Conservation (phyloP, 2,113 vertebrate species). For the zebrafish (Danio rerio) region GRCz12tu NC_133182.1:44801501-44802000, state of each 20-base stretch:
- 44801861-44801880: neutral
- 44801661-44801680: neutral
- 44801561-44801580: too few species aligned
- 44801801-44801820: neutral
- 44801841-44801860: slow-evolving; percentile 23
- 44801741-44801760: neutral
- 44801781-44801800: slow-evolving; percentile 21
- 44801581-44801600: neutral
- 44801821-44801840: slow-evolving; percentile 12
- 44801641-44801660: neutral
- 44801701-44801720: neutral
- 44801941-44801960: neutral
- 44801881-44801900: neutral
- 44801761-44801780: slow-evolving; percentile 14
- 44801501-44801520: too few species aligned
- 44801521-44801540: too few species aligned
- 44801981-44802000: neutral
- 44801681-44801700: neutral
- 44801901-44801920: neutral
- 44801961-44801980: neutral
- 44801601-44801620: neutral
- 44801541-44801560: too few species aligned
- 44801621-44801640: neutral
- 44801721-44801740: slow-evolving; percentile 6
- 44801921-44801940: neutral